Evolutionary conservation across 92 coral and sea anemone genomes (phyloP).

Genomic region (Phenganax stokvisi): DNA sequence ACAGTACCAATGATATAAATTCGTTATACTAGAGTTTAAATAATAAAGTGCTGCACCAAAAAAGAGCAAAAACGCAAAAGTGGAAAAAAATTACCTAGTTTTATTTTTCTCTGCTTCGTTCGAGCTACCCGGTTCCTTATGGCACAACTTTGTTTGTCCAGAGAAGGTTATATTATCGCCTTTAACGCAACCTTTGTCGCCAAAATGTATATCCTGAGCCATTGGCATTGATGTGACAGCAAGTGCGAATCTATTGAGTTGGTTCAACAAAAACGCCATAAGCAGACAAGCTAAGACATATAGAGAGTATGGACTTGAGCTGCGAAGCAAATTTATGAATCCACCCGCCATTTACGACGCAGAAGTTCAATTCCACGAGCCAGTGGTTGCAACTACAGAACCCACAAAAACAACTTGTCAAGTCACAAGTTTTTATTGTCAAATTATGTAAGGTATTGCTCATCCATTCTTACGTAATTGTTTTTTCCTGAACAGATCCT

Average conservation of each 20-base stretch:
- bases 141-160: slow-evolving; percentile 62
- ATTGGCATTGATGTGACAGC: slow-evolving; percentile 86
- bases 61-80: no score
- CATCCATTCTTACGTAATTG: not conserved
- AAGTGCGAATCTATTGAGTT: slow-evolving; percentile 80
- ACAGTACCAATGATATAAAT: no score
- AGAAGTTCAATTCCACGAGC: not conserved
- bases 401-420: not conserved
- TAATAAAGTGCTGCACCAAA: no score
- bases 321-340: slow-evolving; percentile 49
- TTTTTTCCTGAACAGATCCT: not conserved
- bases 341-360: slow-evolving; percentile 53
- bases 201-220: slow-evolving; percentile 94
- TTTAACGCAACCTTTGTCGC: slow-evolving; percentile 87
- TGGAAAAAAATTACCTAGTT: slow-evolving; percentile 50
- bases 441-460: not conserved
- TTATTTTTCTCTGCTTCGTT: slow-evolving; percentile 64
- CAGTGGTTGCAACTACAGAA: not conserved
- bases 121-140: slow-evolving; percentile 56
- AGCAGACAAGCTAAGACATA: slow-evolving; percentile 71
- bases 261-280: slow-evolving; percentile 74
- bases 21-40: no score
- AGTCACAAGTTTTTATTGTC: not conserved
- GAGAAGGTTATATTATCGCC: slow-evolving; percentile 55
- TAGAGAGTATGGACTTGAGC: slow-evolving; percentile 73